Base-by-base conservation (phyloP, 2,113 vertebrate species). In the Vimba vimba region DNA sequence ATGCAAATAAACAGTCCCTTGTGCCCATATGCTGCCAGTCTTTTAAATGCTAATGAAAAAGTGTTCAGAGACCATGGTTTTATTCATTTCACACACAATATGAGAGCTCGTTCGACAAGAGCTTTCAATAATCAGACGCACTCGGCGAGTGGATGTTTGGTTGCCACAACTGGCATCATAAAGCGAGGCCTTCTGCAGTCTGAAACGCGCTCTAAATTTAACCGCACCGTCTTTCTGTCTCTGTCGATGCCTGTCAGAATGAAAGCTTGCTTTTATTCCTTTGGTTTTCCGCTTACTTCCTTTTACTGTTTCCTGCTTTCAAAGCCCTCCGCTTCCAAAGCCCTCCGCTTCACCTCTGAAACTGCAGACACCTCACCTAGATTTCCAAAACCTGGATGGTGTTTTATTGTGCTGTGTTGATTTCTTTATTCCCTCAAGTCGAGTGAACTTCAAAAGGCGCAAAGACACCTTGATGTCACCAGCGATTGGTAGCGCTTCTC, bases 21-120 rank as follows among this genome's bases (percentile, higher is more conserved):
- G 52, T 68, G 82, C 89, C 86, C 83, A 62, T 86, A 78, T 75
- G 87, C 87, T 89, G 86, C 84, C 87, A 77, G 59, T 84, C 86
- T 90, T 90, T 92, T 85, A 88, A 91, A 92, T 92, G 90, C 88
- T 86, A 86, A 92, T 88, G 83, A 75, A 79, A 90, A 91, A 88
- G 88, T 91, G 91, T 93, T 93, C 93, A 89, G 82, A 91, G 88
- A 89, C 57, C 80, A 79, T 87, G 81, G 30, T 69, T 90, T 89
- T 86, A 86, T 86, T 89, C 84, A 86, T 75, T 75, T 47, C 74
- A 10, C 57, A 66, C 76, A 69, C 68, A 57, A 86, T 86, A 85
- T 71, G 84, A 85, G 76, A 57, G 76, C 33, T 33, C 25, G 13
- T 85, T 60, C 23, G 23, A 85, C 60, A 39, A 88, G 78, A 86